phyloP scores from a whole-genome alignment of 2,888 invertebrate species.

The Campoletis raptor region DNA sequence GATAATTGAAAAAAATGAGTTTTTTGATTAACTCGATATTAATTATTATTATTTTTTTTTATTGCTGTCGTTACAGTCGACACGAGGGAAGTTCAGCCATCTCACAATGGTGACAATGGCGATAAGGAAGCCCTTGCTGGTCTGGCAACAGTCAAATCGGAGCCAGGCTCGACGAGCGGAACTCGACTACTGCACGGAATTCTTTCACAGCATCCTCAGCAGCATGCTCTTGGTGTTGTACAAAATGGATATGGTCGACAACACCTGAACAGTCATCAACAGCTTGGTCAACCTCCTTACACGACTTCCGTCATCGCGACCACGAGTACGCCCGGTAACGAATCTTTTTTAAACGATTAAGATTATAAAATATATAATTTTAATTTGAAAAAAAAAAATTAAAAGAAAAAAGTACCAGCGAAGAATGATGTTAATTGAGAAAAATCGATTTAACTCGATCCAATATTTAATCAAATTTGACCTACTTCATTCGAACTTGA shows the following conservation, averaged over 20 bases:
- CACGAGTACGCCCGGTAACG: slow-evolving; percentile 87
- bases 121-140: slow-evolving; percentile 81
- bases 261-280: slow-evolving; percentile 83
- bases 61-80: slow-evolving; percentile 86
- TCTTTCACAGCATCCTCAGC: slow-evolving; percentile 87
- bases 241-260: slow-evolving; percentile 83
- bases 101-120: slow-evolving; percentile 79
- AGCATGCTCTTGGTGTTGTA: slow-evolving; percentile 84
- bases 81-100: slow-evolving; percentile 87
- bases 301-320: slow-evolving; percentile 85
- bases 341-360: not conserved
- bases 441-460: not conserved
- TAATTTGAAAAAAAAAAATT: not conserved
- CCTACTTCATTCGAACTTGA: not conserved
- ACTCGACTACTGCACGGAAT: slow-evolving; percentile 87
- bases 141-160: slow-evolving; percentile 81
- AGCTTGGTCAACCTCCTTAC: slow-evolving; percentile 88
- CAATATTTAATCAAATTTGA: not conserved
- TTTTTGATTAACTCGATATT: not conserved
- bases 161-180: slow-evolving; percentile 81
- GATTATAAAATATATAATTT: not conserved
- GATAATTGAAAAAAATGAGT: not conserved
- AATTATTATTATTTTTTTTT: slow-evolving; percentile 42
- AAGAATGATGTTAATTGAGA: not conserved
- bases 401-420: not conserved